Evolutionary conservation across 2,888 invertebrate species (phyloP).

Genomic region (Cabera pusaria): DNA sequence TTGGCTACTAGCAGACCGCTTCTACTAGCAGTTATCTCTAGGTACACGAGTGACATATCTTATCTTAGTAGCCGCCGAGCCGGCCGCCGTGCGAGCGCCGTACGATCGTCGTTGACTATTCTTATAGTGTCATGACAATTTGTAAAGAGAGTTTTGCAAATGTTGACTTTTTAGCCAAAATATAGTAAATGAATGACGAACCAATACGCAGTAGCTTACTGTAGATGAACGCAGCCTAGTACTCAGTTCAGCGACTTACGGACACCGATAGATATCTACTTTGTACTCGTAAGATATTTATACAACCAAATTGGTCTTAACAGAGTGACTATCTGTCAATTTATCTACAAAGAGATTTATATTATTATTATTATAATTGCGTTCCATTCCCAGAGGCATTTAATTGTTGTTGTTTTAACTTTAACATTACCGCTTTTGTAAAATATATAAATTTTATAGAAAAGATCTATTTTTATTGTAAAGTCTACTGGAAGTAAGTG

Average conservation of each 20-base stretch:
- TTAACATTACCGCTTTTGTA: conserved; percentile 77
- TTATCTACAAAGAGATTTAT: conserved; percentile 70
- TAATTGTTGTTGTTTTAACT: conserved; percentile 74
- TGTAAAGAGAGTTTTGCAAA: conserved; percentile 80
- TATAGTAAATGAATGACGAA: conserved; percentile 81
- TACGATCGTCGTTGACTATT: conserved; percentile 75
- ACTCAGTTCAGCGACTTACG: conserved; percentile 77
- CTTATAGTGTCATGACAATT: conserved; percentile 81
- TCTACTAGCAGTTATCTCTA: conserved; percentile 54
- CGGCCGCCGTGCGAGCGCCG: conserved; percentile 46
- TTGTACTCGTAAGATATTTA: conserved; percentile 79
- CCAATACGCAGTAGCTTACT: conserved; percentile 81
- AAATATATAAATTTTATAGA: conserved; percentile 82
- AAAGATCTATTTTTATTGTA: conserved; percentile 83
- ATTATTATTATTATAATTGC: conserved; percentile 58
- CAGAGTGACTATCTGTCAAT: conserved; percentile 79
- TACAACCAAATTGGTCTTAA: conserved; percentile 74
- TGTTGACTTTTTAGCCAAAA: conserved; percentile 83
- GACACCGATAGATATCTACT: conserved; percentile 81
- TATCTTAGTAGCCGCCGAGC: conserved; percentile 58
- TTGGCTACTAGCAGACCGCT: conserved; percentile 61
- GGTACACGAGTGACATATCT: conserved; percentile 69
- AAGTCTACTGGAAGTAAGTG: conserved; percentile 57
- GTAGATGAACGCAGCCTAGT: conserved; percentile 80
- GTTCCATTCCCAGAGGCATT: conserved; percentile 78